Evolutionary conservation across 2,888 invertebrate species (phyloP).

Genomic region (Thecocarcelia acutangulata): DNA sequence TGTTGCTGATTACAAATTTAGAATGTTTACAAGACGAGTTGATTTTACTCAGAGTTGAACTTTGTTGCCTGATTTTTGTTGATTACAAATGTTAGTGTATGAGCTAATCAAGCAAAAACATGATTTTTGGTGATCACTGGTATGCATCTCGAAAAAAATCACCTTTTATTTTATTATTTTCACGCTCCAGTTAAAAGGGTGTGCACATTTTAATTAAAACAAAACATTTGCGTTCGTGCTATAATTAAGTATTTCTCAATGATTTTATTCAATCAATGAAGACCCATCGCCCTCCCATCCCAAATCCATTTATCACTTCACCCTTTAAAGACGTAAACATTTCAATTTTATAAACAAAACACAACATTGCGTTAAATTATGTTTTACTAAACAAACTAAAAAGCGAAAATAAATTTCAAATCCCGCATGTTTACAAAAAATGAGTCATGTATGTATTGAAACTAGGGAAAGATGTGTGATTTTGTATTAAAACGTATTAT

Average conservation of each 20-base stretch:
- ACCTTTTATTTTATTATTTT: not conserved
- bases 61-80: too few relatives aligned
- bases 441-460: slow-evolving; percentile 44
- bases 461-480: slow-evolving; percentile 1
- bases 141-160: too few relatives aligned
- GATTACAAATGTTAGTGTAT: too few relatives aligned
- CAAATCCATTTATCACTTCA: too few relatives aligned
- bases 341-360: slow-evolving; percentile 43
- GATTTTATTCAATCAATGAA: not conserved
- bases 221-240: not conserved
- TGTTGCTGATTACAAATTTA: too few relatives aligned
- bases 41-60: too few relatives aligned
- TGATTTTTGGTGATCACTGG: too few relatives aligned
- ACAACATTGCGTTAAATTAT: slow-evolving; percentile 35
- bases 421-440: slow-evolving; percentile 46
- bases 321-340: slow-evolving; percentile 39
- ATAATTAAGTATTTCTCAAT: not conserved
- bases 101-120: too few relatives aligned
- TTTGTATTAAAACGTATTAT: not conserved
- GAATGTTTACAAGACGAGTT: too few relatives aligned
- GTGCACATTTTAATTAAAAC: not conserved
- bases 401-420: slow-evolving; percentile 9
- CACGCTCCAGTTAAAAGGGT: not conserved
- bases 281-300: too few relatives aligned
- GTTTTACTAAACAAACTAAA: slow-evolving; percentile 5